These are phyloP conservation scores for Ectobius pallidus DNA, from an alignment of 2,888 invertebrate species.

Conservation along the genomic window DNA sequence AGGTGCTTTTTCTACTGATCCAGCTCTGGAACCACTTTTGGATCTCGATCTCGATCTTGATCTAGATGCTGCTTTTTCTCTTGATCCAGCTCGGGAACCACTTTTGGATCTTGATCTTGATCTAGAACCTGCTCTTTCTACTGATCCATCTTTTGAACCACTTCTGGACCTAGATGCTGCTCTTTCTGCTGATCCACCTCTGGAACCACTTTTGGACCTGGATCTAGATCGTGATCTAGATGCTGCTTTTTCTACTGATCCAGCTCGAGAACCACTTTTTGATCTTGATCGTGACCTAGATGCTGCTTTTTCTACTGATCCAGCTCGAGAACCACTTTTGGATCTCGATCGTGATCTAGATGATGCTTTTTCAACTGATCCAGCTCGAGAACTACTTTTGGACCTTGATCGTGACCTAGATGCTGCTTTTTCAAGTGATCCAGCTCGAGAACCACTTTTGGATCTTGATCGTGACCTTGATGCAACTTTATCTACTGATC, in stretches of 20 bases:
- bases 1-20: too few species aligned
- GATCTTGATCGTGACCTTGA: constrained; percentile 43
- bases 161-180: constrained; percentile 44
- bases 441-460: constrained; percentile 45
- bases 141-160: constrained; percentile 47
- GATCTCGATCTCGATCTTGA: constrained; percentile 46
- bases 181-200: constrained; percentile 42
- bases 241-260: constrained; percentile 43
- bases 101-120: constrained; percentile 44
- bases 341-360: constrained; percentile 20
- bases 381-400: constrained; percentile 51
- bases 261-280: constrained; percentile 45
- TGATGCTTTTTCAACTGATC: constrained; percentile 43
- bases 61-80: constrained; percentile 35
- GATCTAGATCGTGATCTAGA: constrained; percentile 45
- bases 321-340: constrained; percentile 44
- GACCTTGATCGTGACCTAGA: constrained; percentile 52
- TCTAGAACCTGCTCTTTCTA: constrained; percentile 36
- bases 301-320: constrained; percentile 43
- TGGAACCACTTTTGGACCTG: constrained; percentile 43
- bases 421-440: constrained; percentile 42
- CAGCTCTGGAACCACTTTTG: constrained; percentile 44
- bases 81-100: constrained; percentile 45
- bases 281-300: constrained; percentile 43
- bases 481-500: constrained; percentile 43